Base-by-base conservation (phyloP, 2,113 vertebrate genomes). In the Petromus typicus region DNA sequence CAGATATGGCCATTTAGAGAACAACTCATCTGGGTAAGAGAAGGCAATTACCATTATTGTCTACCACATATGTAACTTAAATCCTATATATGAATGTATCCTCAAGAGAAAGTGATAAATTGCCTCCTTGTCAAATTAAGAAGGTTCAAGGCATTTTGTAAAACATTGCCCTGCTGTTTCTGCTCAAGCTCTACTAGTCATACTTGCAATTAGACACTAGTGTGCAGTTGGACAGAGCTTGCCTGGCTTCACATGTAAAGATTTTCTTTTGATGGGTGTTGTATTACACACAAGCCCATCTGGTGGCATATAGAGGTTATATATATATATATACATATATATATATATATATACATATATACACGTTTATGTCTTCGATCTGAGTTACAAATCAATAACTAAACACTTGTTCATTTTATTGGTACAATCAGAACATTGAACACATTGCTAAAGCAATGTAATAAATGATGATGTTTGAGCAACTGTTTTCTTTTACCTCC, bases 51-150 rank as follows among this genome's bases (percentile, higher is more conserved):
- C 76, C 30, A 86, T 94, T 93, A 92, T 92, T 90, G 66, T 48
- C 54, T 92, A 59, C 54, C 48, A 96, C 64, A 90, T 93, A 90
- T 30, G 37, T 67, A 92, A 95, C 51, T 89, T 93, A 89, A 96
- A 90, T 93, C 57, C 10, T 37, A 64, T 27, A 43, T 88, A 87
- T 86, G 75, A 85, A 87, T 54, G 71, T 32, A 76, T 17, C 64
- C 18, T 93, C 71, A 96, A 78, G 59, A 87, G 79, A 83, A 92
- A 11, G 4, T 95, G 80, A 94, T 73, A 89, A 81, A 96, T 93
- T 48, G 59, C 57, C 69, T 87, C 45, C 97, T 94, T 94, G 78
- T 92, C 93, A 95, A 97, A 97, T 97, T 96, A 97, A 97, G 86
- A 78, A 82, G n/a, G 83, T 86, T 91, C 86, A 89, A 91, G 66